Base-by-base conservation (phyloP, 2,113 vertebrate species). In the Eulemur rufifrons region DNA sequence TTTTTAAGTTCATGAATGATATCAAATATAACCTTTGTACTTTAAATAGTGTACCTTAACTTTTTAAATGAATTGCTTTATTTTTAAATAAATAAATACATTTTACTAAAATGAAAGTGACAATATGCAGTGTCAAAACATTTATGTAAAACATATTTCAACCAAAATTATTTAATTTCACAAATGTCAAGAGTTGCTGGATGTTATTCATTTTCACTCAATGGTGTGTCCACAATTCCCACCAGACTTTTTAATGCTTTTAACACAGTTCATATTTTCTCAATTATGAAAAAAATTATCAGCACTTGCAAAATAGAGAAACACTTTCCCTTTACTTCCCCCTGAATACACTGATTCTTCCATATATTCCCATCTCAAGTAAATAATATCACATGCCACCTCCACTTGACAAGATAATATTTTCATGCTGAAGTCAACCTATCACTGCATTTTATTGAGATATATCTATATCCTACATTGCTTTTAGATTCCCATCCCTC, bases 211-310 rank as follows among this genome's bases (percentile, higher is more conserved):
- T 77, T 83, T 93, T 89, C 27, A 68, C 27, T 69, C 11, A 89
- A 39, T 68, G 42, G 27, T 68, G 34, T 68, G 54, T 29, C 69
- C 68, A 76, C 15, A n/a, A 54, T 84, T 89, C 93, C 18, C 64
- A 66, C 47, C 39, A 74, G 37, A 88, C 8, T 68, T 83, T 83
- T 83, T 59, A 88, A 92, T 89, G 50, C 8, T 83, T 84, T 95
- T 54, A 50, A 89, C 37, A 61, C 23, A 87, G 76, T 73, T 95
- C 18, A 47, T 45, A 87, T 47, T 64, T 92, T 92, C 45, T 92
- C 56, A 95, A 21, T 86, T 74, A 66, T 71, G 74, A 95, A 50
- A 34, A 76, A 88, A 68, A 74, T 92, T 37, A 76, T n/a, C 77
- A 83, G n/a, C 17, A 39, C 20, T 69, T 61, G 18, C 23, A 71